phyloP scores from a whole-genome alignment of 37 sponge, comb jelly and placozoan genomes.

The Halichondria panicea region DNA sequence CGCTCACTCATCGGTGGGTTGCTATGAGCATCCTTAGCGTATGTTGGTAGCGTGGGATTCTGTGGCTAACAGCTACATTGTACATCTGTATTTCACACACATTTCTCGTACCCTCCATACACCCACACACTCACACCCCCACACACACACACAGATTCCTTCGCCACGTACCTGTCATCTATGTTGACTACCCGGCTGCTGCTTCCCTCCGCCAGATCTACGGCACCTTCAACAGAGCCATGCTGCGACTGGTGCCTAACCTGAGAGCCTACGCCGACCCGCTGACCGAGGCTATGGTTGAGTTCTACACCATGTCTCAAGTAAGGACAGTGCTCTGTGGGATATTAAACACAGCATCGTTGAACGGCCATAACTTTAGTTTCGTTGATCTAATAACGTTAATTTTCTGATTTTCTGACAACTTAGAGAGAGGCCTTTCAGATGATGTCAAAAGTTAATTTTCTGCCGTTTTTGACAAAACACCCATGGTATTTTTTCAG shows the following conservation, averaged over 20 bases:
- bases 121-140: background rate
- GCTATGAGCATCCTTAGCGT: too few relatives aligned
- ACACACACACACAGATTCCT: slow-evolving; percentile 74
- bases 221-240: slow-evolving; percentile 97
- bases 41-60: too few relatives aligned
- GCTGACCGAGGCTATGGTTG: slow-evolving; percentile 98
- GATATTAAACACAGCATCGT: too few relatives aligned
- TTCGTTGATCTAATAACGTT: too few relatives aligned
- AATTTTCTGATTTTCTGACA: too few relatives aligned
- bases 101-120: background rate
- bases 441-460: too few relatives aligned
- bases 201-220: slow-evolving; percentile 95
- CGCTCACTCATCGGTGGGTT: slow-evolving; percentile 85
- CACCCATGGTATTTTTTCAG: too few relatives aligned
- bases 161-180: slow-evolving; percentile 96
- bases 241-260: slow-evolving; percentile 89
- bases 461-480: background rate
- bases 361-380: too few relatives aligned
- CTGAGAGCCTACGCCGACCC: slow-evolving; percentile 89
- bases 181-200: slow-evolving; percentile 97
- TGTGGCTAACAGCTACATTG: background rate
- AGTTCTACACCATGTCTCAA: slow-evolving; percentile 94
- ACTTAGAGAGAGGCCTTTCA: too few relatives aligned
- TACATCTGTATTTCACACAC: background rate
- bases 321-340: too few relatives aligned